These are phyloP conservation scores for Ennomos quercinarius DNA, from an alignment of 2,888 invertebrate species.

Conservation along the genomic window DNA sequence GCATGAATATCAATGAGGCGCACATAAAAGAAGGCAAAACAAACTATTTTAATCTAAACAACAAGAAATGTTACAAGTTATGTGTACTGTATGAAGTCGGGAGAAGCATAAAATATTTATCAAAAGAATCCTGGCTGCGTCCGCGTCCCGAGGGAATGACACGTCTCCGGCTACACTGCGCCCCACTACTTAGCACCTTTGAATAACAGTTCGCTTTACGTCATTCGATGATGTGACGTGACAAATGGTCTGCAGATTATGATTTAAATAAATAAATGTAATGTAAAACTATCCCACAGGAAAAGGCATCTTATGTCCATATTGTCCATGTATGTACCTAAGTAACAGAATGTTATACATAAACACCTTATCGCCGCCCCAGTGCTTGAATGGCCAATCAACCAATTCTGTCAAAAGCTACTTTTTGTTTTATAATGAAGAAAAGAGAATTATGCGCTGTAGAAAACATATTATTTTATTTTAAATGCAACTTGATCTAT, in stretches of 20 bases:
- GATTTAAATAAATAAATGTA: too few species aligned
- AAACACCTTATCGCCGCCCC: too few species aligned
- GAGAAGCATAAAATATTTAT: conserved; percentile 82
- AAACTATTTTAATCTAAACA: conserved; percentile 69
- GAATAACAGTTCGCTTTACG: conserved; percentile 58
- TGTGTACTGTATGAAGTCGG: conserved; percentile 68
- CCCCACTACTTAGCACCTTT: conserved; percentile 72
- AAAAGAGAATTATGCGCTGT: too few species aligned
- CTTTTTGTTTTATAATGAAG: too few species aligned
- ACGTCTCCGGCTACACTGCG: conserved; percentile 50
- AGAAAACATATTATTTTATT: too few species aligned
- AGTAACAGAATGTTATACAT: too few species aligned
- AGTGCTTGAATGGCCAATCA: too few species aligned
- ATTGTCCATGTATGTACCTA: too few species aligned
- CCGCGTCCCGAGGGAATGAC: conserved; percentile 59
- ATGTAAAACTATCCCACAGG: too few species aligned
- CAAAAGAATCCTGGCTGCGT: conserved; percentile 76
- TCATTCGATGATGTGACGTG: conserved; percentile 36
- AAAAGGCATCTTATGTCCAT: too few species aligned
- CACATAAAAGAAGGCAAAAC: conserved; percentile 55
- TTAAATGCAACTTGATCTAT: too few species aligned
- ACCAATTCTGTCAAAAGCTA: too few species aligned
- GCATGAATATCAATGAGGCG: conserved; percentile 64
- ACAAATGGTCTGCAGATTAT: conserved; percentile 35
- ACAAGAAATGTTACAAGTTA: conserved; percentile 65